A percentile compares a stretch with the other conserved stretches of the same genome.
Evolutionary conservation across 1,140 invertebrate species (phyloP).

Genomic region (Nilaparvata lugens): DNA sequence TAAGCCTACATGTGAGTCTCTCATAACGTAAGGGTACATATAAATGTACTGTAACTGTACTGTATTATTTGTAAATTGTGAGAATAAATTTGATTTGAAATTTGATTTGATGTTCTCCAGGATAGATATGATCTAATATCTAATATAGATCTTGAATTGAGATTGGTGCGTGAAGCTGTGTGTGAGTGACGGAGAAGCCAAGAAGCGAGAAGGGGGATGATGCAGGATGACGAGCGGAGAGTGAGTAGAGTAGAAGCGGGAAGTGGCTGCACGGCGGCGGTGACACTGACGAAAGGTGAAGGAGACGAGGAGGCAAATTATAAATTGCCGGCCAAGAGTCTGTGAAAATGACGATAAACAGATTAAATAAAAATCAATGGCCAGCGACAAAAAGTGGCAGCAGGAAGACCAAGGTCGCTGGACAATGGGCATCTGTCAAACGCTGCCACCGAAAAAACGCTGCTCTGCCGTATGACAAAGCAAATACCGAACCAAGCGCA

Average conservation of each 20-base stretch:
- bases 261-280: background rate
- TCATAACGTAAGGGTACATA: too few relatives aligned
- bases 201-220: too few relatives aligned
- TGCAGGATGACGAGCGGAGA: too few relatives aligned
- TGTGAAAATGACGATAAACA: background rate
- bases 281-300: background rate
- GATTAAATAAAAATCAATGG: slow-evolving; percentile 5
- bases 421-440: slow-evolving; percentile 4
- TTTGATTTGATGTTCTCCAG: too few relatives aligned
- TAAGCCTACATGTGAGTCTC: too few relatives aligned
- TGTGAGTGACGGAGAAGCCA: too few relatives aligned
- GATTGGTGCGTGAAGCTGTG: too few relatives aligned
- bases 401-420: background rate
- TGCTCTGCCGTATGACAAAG: background rate
- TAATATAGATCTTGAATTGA: too few relatives aligned
- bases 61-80: too few relatives aligned
- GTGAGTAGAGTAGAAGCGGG: background rate
- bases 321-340: background rate
- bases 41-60: too few relatives aligned
- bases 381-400: background rate
- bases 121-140: too few relatives aligned
- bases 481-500: background rate
- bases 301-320: background rate
- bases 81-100: too few relatives aligned
- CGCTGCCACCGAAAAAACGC: slow-evolving; percentile 1